These are phyloP conservation scores for Gila orcuttii DNA, from an alignment of 2,113 vertebrate species.

Conservation along the genomic window DNA sequence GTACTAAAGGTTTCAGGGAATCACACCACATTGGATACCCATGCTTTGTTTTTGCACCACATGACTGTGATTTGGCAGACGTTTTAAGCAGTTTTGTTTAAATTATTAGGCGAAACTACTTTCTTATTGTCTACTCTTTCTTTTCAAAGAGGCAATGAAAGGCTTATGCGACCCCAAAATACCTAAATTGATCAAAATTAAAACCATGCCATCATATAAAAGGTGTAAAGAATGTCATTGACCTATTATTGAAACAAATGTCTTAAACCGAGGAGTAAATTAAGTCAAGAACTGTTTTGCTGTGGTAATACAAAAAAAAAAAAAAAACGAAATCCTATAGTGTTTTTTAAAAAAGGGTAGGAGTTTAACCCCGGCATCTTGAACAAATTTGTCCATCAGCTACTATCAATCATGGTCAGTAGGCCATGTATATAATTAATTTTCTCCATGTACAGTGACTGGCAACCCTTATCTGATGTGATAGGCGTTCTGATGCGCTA, in stretches of 20 bases:
- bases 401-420: neutral
- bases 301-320: no score
- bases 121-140: neutral
- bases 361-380: neutral
- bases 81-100: constrained; percentile 1
- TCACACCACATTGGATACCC: neutral
- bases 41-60: neutral
- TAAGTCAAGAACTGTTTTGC: neutral
- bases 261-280: neutral
- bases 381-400: neutral
- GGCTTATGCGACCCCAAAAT: neutral
- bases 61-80: no score
- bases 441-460: neutral
- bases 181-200: neutral
- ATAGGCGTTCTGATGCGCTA: neutral
- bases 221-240: neutral
- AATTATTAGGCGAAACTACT: neutral
- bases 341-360: neutral
- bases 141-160: neutral
- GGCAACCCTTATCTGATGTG: neutral
- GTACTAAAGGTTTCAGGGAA: neutral
- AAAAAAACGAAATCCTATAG: neutral
- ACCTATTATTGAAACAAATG: neutral
- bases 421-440: neutral
- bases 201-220: neutral